phyloP scores from a whole-genome alignment of 2,797 vertebrate species.

The Momotus momota region DNA sequence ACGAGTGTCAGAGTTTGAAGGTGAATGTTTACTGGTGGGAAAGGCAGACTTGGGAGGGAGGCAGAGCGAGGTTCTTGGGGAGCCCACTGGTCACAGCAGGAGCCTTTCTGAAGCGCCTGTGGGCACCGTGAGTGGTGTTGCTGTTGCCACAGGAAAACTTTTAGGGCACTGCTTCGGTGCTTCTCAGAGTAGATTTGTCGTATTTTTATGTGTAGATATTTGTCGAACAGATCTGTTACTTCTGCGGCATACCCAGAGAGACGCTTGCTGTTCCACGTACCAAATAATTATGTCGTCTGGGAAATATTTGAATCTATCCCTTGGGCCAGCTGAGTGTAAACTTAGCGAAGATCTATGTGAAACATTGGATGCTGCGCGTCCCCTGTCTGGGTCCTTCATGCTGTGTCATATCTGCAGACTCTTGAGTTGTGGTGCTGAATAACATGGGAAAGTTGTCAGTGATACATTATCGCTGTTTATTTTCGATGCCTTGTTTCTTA shows the following conservation, averaged over 20 bases:
- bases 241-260: background rate
- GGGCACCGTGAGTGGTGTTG: background rate
- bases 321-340: background rate
- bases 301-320: background rate
- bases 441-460: background rate
- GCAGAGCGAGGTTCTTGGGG: background rate
- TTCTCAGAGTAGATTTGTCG: background rate
- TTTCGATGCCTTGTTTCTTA: background rate
- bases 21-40: background rate
- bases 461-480: background rate
- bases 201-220: background rate
- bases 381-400: background rate
- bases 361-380: accelerated
- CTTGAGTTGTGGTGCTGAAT: background rate
- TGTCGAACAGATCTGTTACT: background rate
- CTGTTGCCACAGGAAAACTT: background rate
- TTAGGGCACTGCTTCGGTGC: background rate
- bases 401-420: accelerated
- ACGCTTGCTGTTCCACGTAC: background rate
- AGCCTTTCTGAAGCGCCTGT: background rate
- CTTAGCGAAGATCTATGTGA: background rate
- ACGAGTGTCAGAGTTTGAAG: background rate
- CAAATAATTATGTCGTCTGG: background rate
- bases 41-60: background rate
- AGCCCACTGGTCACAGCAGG: background rate